phyloP scores from a whole-genome alignment of 2,113 vertebrate genomes.

The Pangasianodon gigas region DNA sequence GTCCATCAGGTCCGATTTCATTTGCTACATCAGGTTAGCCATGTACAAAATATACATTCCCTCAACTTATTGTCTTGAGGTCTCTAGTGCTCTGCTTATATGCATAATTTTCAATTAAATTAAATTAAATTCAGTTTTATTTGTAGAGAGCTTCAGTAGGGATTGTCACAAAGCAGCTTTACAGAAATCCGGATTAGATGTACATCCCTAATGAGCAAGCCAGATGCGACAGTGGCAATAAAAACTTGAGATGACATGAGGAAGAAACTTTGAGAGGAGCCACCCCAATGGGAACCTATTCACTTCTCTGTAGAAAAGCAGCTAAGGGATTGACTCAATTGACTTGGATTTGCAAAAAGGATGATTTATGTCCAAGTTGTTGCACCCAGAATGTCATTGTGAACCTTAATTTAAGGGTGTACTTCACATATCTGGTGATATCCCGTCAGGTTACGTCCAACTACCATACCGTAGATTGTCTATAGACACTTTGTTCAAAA shows the following conservation, averaged over 20 bases:
- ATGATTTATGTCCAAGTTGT: background rate
- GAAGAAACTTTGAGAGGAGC: background rate
- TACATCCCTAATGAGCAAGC: constrained; percentile 9
- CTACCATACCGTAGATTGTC: constrained; percentile 1
- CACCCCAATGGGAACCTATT: background rate
- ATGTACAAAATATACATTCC: background rate
- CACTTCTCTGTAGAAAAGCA: background rate
- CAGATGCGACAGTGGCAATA: constrained; percentile 2
- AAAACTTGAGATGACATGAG: background rate
- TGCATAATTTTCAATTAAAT: background rate
- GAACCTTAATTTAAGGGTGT: background rate
- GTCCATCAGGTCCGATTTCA: background rate
- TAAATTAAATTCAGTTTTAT: background rate
- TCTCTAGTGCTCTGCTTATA: background rate
- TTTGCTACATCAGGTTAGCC: background rate
- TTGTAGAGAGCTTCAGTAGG: background rate
- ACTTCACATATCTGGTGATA: constrained; percentile 18
- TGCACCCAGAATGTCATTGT: background rate
- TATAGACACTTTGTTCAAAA: constrained; percentile 28
- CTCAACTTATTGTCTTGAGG: background rate
- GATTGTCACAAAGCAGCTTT: background rate
- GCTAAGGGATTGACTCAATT: background rate
- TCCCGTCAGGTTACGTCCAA: background rate
- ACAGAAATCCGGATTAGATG: background rate
- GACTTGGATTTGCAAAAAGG: background rate